Evolutionary conservation across 2,888 invertebrate genomes (phyloP), one percentile per base, ranked within the genome.

Genomic region (Arge pagana): DNA sequence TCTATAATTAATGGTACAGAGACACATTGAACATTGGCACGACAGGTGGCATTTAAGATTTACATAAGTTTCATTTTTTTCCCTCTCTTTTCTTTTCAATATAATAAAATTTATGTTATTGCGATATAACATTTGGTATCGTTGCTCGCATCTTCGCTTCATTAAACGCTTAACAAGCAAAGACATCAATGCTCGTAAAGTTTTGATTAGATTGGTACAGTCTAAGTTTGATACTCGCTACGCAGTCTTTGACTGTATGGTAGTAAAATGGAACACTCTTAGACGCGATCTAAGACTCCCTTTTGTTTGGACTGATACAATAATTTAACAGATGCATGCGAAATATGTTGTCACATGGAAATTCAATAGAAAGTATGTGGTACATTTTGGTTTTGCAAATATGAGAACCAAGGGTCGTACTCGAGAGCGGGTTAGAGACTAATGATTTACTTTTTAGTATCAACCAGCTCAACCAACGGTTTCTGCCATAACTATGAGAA

Each of bases 61-160:
- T 45, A 45, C 45, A 45, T 45, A 45, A 45, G 45, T 45, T 45
- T 45, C 45, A 41, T 21, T 21, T 18, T 19, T 8, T 31, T 13
- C 13, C n/a, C 16, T 23, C 11, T 33, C 16, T 15, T 13, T 33
- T 33, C 33, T 7, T 33, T 13, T 13, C 75, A 75, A 75, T 74
- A 74, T 74, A 75, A 76, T 75, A 76, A 76, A 75, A 74, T 75
- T 76, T 75, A 76, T 74, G 76, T 76, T 76, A 76, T 76, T 76
- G 76, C 76, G 75, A 75, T 76, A n/a, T n/a, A 76, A 75, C 76
- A 76, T 76, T 76, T 76, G 76, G 75, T 76, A 76, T 76, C 76
- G 76, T 76, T 75, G 72, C 72, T n/a, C n/a, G n/a, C 72, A 72
- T 73, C 72, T 72, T 71, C 71, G 70, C 35, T 40, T 45, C 24